Percentiles rank a stretch among this genome's conserved stretches.
Conservation (phyloP, 2,797 vertebrate species). For the Muscicapa comitata region DNA sequence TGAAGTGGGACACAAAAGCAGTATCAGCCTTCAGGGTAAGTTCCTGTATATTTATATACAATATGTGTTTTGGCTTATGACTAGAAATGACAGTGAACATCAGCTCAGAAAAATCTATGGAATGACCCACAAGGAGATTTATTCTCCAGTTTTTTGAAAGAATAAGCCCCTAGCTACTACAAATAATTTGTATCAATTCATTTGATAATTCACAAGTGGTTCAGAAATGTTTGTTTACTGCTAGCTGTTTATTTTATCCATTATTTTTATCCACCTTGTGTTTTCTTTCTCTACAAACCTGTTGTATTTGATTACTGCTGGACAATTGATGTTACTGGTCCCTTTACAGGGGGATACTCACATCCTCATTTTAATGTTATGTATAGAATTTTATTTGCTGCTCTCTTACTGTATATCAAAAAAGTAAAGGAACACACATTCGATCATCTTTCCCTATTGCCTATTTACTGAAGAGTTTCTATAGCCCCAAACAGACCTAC, state of each 20-base stretch:
- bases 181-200: not conserved
- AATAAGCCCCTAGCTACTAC: not conserved
- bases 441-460: not conserved
- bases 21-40: not conserved
- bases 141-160: not conserved
- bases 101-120: not conserved
- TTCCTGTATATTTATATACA: not conserved
- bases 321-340: not conserved
- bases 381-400: not conserved
- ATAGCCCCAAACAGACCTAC: not conserved
- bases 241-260: not conserved
- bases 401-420: not conserved
- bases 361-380: not conserved
- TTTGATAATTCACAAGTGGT: not conserved
- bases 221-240: not conserved
- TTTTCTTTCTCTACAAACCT: not conserved
- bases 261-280: accelerated
- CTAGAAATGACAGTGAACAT: not conserved
- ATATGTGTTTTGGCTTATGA: not conserved
- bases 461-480: not conserved
- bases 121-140: not conserved
- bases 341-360: not conserved
- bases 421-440: not conserved
- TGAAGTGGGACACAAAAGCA: not conserved
- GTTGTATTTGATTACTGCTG: not conserved